Base-by-base conservation (phyloP, 2,113 vertebrate species). In the Phalacrocorax brasilianus region DNA sequence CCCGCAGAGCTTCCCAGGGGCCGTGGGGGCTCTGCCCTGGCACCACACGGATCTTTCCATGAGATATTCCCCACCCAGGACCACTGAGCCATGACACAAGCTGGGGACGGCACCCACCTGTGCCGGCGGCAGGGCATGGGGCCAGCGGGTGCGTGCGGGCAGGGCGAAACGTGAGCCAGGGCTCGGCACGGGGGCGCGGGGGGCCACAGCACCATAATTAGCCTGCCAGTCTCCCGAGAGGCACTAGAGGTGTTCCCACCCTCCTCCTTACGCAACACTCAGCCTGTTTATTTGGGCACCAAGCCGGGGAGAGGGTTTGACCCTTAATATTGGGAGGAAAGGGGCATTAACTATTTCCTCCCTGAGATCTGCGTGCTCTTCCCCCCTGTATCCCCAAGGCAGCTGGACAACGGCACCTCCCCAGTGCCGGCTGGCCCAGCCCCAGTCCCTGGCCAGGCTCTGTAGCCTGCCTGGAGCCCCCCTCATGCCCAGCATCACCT, bases 231-330 rank as follows among this genome's bases (percentile, higher is more conserved):
- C 45, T 71, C 22, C 5, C 0, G 5, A 28, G 62, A 77, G 47
- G 79, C 66, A 66, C 5, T 5, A 22, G 67, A 33, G 75, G 32
- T 74, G 42, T 76, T 96, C 91, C 91, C 93, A 88, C 58, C 83
- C 61, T 47, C 17, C 28, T 66, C 83, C 68, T 92, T 95, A 33
- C 5, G 15, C 68, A 93, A 93, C 2, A 9, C 94, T 84, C 76
- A n/a, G 23, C 61, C 74, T 95, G 89, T 95, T 95, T 91, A 44
- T 89, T 35, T 66, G 86, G 94, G 95, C 94, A 84, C 47, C 45
- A 15, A 8, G 86, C 94, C 86, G 40, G 55, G 35, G 76, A 95
- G 26, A 92, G 75, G 74, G 63, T 85, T 88, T 94, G 75, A 73
- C 71, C 67, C 62, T 85, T 42, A 32, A 24, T 61, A 44, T 11